Conservation (phyloP, 2,797 vertebrate species). For the Sebastes miniatus region DNA sequence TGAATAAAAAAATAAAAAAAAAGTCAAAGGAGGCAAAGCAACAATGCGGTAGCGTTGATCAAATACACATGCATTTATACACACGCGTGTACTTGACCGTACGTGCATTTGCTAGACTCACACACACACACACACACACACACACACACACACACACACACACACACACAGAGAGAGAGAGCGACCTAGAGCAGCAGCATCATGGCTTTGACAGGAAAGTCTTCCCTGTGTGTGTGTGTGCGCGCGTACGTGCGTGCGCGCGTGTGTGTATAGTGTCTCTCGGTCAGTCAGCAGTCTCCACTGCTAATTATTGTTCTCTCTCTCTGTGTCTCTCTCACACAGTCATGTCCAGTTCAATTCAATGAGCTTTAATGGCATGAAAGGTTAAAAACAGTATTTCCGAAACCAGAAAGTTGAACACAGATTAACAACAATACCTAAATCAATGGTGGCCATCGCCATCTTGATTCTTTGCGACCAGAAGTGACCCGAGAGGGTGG, state of each 20-base stretch:
- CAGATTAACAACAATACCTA: not conserved
- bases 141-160: not conserved
- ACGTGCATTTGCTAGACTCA: not conserved
- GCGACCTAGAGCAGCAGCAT: not conserved
- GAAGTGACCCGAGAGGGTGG: no score
- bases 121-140: not conserved
- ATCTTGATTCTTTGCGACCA: no score
- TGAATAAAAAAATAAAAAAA: not conserved
- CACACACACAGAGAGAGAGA: not conserved
- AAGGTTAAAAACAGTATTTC: not conserved
- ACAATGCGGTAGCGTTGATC: not conserved
- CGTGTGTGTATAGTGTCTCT: slow-evolving; percentile 41
- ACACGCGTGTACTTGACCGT: not conserved
- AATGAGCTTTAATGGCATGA: not conserved
- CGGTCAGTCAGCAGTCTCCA: slow-evolving; percentile 23
- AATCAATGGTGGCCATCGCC: not conserved
- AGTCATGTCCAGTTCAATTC: not conserved
- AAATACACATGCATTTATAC: not conserved
- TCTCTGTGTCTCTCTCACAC: not conserved
- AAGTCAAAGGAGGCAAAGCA: not conserved
- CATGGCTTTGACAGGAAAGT: not conserved
- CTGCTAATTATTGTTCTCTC: slow-evolving; percentile 26
- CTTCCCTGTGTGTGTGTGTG: not conserved
- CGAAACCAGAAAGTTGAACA: not conserved
- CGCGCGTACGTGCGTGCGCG: not conserved